These are phyloP conservation scores for Melanerpes formicivorus DNA, from an alignment of 2,113 vertebrate genomes.

Conservation along the genomic window DNA sequence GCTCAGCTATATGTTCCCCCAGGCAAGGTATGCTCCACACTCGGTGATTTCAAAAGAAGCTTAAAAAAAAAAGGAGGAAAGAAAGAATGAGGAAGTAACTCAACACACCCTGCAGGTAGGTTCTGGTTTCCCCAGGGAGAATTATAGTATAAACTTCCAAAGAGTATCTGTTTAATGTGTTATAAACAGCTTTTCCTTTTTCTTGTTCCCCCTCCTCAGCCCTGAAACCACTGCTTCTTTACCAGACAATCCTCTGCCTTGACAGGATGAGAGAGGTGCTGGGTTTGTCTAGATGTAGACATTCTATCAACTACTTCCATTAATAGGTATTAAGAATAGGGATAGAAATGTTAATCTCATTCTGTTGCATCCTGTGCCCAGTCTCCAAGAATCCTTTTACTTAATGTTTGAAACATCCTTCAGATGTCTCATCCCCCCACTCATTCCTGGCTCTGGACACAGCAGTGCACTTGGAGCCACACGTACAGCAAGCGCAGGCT, in stretches of 20 bases:
- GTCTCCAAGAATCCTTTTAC: constrained; percentile 41
- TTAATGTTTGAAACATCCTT: constrained; percentile 31
- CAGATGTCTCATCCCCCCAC: background rate
- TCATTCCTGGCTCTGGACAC: constrained; percentile 9
- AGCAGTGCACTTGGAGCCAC: background rate
- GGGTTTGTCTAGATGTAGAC: background rate
- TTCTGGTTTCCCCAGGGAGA: constrained; percentile 17
- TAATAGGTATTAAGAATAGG: constrained; percentile 22
- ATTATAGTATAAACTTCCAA: background rate
- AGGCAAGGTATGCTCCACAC: constrained; percentile 31
- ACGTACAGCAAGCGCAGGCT: background rate
- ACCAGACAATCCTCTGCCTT: background rate
- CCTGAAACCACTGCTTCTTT: background rate
- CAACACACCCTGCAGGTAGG: constrained; percentile 22
- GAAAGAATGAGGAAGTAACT: background rate
- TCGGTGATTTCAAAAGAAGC: constrained; percentile 6
- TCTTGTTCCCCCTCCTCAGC: background rate
- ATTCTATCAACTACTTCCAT: constrained; percentile 15
- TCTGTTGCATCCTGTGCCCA: background rate
- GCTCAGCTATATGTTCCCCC: background rate
- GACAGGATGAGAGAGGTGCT: background rate
- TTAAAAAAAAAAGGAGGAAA: background rate
- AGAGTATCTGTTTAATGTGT: background rate
- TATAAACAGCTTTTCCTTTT: background rate
- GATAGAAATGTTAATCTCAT: background rate